These are phyloP conservation scores for Diadegma fenestrale DNA, from an alignment of 2,888 invertebrate genomes.

Conservation along the genomic window DNA sequence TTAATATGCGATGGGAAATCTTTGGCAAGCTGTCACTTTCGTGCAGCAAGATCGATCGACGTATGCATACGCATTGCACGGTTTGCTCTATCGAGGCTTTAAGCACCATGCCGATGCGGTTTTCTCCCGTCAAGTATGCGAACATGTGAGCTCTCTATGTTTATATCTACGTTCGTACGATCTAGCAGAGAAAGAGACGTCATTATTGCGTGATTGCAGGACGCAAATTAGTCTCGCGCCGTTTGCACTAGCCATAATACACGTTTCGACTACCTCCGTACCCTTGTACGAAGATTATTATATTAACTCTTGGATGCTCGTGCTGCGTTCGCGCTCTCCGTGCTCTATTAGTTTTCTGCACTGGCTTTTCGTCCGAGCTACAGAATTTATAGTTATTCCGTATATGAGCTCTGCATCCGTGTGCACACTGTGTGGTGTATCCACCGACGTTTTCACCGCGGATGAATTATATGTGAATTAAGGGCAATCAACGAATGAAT, in stretches of 20 bases:
- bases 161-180: not conserved
- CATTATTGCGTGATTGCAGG: constrained; percentile 77
- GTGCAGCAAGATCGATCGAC: constrained; percentile 72
- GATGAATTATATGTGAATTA: constrained; percentile 79
- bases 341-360: constrained; percentile 56
- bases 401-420: constrained; percentile 28
- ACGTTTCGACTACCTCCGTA: constrained; percentile 50
- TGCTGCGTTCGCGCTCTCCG: constrained; percentile 42
- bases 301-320: constrained; percentile 73
- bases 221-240: constrained; percentile 75
- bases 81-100: constrained; percentile 5
- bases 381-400: constrained; percentile 44
- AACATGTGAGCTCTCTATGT: not conserved
- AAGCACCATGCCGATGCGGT: constrained; percentile 5
- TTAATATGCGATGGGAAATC: constrained; percentile 50
- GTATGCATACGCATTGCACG: constrained; percentile 49
- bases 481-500: constrained; percentile 75
- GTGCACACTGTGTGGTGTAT: constrained; percentile 6
- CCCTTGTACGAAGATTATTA: constrained; percentile 73
- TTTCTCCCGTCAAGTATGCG: constrained; percentile 18
- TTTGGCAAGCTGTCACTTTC: constrained; percentile 66
- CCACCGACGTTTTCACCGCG: constrained; percentile 38
- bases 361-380: constrained; percentile 24
- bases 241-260: constrained; percentile 71
- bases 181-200: constrained; percentile 66